Percentiles rank a stretch among this genome's conserved stretches.
phyloP scores from a whole-genome alignment of 2,888 invertebrate species.

The Phrixothrix hirtus region DNA sequence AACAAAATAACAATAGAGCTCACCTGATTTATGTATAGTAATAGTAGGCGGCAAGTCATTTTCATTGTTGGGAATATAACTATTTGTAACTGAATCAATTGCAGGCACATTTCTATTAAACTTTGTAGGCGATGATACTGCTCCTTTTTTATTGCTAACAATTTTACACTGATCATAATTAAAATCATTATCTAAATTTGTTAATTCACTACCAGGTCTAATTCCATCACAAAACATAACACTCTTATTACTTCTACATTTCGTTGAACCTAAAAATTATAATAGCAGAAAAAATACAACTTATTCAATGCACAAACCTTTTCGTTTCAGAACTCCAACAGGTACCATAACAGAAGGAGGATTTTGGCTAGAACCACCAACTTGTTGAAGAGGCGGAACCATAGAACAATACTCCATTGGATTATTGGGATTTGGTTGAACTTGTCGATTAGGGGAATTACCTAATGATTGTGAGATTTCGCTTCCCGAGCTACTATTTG shows the following conservation, averaged over 20 bases:
- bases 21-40: constrained; percentile 59
- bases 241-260: constrained; percentile 66
- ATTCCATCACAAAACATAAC: constrained; percentile 91
- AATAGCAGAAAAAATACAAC: too few species aligned
- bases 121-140: constrained; percentile 16
- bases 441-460: constrained; percentile 42
- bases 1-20: constrained; percentile 19
- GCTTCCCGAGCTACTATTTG: constrained; percentile 41
- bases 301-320: too few species aligned
- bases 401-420: constrained; percentile 87
- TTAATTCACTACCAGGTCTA: constrained; percentile 82
- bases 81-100: constrained; percentile 59
- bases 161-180: constrained; percentile 45
- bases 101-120: constrained; percentile 49
- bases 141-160: constrained; percentile 14
- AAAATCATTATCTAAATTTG: constrained; percentile 71
- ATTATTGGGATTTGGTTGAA: constrained; percentile 79
- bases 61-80: constrained; percentile 61
- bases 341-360: constrained; percentile 81
- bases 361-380: constrained; percentile 58
- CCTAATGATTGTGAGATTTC: constrained; percentile 42
- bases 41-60: constrained; percentile 62
- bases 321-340: constrained; percentile 77
- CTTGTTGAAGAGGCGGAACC: constrained; percentile 77
- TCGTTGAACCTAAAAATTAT: constrained; percentile 56